These are phyloP conservation scores for Cinara cedri DNA, from an alignment of 2,888 invertebrate species.

Conservation along the genomic window DNA sequence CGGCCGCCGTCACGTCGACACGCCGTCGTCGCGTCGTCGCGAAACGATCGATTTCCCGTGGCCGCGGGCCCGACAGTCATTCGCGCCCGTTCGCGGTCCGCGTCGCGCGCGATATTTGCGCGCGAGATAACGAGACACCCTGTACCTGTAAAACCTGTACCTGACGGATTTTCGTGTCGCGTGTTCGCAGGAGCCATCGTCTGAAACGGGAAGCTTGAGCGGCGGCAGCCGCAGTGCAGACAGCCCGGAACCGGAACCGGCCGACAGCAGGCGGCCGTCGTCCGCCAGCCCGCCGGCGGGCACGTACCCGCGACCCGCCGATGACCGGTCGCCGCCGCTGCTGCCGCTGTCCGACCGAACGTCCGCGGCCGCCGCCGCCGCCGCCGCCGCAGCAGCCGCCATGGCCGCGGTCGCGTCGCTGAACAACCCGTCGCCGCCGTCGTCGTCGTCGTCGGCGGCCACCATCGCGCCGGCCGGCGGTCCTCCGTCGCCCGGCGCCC, in stretches of 20 bases:
- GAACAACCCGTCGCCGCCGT: constrained; percentile 61
- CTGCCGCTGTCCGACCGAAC: constrained; percentile 65
- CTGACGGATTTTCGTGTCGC: too few relatives aligned
- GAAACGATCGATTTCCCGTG: not conserved
- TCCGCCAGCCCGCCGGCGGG: constrained; percentile 57
- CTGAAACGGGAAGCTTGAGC: constrained; percentile 57
- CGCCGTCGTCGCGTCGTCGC: too few relatives aligned
- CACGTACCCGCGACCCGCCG: constrained; percentile 37
- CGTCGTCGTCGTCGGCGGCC: constrained; percentile 67
- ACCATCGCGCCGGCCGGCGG: constrained; percentile 72
- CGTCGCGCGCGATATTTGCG: not conserved
- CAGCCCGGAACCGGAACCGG: constrained; percentile 56
- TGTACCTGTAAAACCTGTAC: too few relatives aligned
- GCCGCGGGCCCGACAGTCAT: too few relatives aligned
- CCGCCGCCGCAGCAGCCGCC: too few relatives aligned
- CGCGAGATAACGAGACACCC: too few relatives aligned
- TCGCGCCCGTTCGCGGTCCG: too few relatives aligned
- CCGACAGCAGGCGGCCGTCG: constrained; percentile 57
- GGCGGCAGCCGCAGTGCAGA: constrained; percentile 64
- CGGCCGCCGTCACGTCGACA: too few relatives aligned
- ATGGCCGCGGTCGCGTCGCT: constrained; percentile 58
- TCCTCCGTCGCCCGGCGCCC: constrained; percentile 68
- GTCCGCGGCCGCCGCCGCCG: constrained; percentile 61
- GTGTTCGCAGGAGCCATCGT: constrained; percentile 49
- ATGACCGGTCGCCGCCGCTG: constrained; percentile 61